Evolutionary conservation across 2,113 vertebrate genomes (phyloP), one percentile per base, ranked within the genome.

Genomic region (Chinchilla lanigera): DNA sequence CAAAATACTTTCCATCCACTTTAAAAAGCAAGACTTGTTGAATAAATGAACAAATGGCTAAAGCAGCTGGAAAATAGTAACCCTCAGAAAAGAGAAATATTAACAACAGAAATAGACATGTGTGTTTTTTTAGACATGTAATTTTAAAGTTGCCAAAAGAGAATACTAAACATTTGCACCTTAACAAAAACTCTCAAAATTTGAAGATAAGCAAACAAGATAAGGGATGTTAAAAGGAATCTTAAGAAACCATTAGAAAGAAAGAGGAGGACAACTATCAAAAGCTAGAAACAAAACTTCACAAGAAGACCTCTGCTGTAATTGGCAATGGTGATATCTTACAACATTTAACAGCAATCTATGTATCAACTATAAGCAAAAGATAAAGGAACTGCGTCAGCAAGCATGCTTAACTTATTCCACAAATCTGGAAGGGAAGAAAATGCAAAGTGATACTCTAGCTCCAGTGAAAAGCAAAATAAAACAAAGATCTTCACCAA

Each of bases 201-300:
- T 50, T 38, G 28, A 94, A 95, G 58, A 93, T 0, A 71, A 93
- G 9, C 19, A 24, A 78, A 67, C 33, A 61, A 86, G 84, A 77
- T 0, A 38, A 13, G 26, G 87, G 24, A 41, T 41, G 35, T 80
- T 82, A 33, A 24, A 77, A 81, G 67, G 2, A 95, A 67, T 28
- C 88, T 77, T n/a, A 44, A 94, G 84, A 93, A 35, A n/a, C 35
- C 56, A 81, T 10, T 65, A 38, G 47, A 82, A 84, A 60, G 35
- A 95, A 92, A 97, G 84, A 52, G 50, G 80, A 83, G 47, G 16
- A 77, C 20, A 82, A 56, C 24, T 52, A 80, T 35, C n/a, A 96
- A 96, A 96, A 96, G 30, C 47, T 86, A 88, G 61, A 75, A 61
- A 61, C 20, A 82, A 95, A 95, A 83, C 30, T 11, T 78, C 30